These are phyloP conservation scores for Thalassophryne amazonica DNA, from an alignment of 2,797 vertebrate species.

Conservation along the genomic window DNA sequence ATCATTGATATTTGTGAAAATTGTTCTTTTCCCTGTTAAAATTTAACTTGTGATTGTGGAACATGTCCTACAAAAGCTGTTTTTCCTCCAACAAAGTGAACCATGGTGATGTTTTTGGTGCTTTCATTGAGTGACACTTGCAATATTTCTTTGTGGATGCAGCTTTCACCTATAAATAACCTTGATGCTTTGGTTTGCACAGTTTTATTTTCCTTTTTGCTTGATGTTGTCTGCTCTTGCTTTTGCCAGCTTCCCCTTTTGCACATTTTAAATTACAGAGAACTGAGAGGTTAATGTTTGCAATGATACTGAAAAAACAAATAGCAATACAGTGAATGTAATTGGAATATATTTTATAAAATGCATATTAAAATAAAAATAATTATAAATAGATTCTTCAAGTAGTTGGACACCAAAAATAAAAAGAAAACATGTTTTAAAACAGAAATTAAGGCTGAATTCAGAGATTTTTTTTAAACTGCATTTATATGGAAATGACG, in stretches of 20 bases:
- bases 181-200: not conserved
- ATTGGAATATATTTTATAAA: no score
- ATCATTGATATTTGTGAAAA: no score
- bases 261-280: slow-evolving; percentile 14
- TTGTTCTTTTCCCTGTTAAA: no score
- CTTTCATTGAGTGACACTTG: not conserved
- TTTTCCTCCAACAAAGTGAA: not conserved
- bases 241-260: not conserved
- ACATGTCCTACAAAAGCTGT: not conserved
- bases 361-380: no score
- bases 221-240: slow-evolving; percentile 19
- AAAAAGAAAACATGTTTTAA: no score
- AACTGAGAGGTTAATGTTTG: not conserved
- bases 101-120: not conserved
- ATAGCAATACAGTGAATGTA: not conserved
- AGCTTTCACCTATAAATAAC: slow-evolving; percentile 24
- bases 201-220: not conserved
- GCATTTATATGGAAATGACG: no score
- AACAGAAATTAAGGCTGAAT: no score
- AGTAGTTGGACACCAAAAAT: no score
- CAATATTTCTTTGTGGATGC: slow-evolving; percentile 34
- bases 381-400: no score
- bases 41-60: not conserved
- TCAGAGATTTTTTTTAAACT: no score
- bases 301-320: not conserved